Conservation (phyloP, 1,140 invertebrate species). For the Drosophila carrolli region DNA sequence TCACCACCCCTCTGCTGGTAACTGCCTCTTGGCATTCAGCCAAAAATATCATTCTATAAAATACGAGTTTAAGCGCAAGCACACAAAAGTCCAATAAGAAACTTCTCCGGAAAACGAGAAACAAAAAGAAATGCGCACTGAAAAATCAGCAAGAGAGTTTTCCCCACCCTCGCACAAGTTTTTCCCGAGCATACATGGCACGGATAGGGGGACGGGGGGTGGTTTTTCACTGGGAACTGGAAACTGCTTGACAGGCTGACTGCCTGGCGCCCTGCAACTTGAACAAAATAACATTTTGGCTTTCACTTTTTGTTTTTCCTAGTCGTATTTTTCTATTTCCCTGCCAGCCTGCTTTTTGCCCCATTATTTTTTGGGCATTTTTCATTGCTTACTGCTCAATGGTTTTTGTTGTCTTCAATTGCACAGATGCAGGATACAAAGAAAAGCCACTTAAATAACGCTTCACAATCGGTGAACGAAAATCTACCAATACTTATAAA, state of each 20-base stretch:
- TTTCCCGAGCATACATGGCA: not conserved
- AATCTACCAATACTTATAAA: not conserved
- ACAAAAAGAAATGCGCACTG: slow-evolving; percentile 39
- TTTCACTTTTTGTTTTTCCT: slow-evolving; percentile 25
- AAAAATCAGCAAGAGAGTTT: slow-evolving; percentile 36
- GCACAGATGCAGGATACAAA: slow-evolving; percentile 17
- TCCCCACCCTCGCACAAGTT: slow-evolving; percentile 1
- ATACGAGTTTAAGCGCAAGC: slow-evolving; percentile 77
- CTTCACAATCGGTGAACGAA: slow-evolving; percentile 1
- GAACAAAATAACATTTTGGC: slow-evolving; percentile 55
- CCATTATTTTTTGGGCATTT: slow-evolving; percentile 20
- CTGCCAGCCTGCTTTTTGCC: not conserved
- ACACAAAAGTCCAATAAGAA: slow-evolving; percentile 78
- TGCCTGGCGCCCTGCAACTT: slow-evolving; percentile 45
- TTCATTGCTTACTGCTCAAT: slow-evolving; percentile 34
- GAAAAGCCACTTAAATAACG: slow-evolving; percentile 9
- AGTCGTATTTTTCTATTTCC: slow-evolving; percentile 8
- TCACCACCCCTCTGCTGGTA: not conserved
- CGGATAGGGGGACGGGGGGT: not conserved
- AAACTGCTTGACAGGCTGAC: slow-evolving; percentile 30
- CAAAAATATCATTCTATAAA: slow-evolving; percentile 83
- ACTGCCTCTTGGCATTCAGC: slow-evolving; percentile 60
- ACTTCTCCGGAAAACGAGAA: slow-evolving; percentile 52
- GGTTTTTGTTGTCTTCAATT: slow-evolving; percentile 17
- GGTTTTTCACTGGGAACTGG: not conserved